Evolutionary conservation across 2,113 vertebrate species (phyloP).

Genomic region (Campylomormyrus numenius): DNA sequence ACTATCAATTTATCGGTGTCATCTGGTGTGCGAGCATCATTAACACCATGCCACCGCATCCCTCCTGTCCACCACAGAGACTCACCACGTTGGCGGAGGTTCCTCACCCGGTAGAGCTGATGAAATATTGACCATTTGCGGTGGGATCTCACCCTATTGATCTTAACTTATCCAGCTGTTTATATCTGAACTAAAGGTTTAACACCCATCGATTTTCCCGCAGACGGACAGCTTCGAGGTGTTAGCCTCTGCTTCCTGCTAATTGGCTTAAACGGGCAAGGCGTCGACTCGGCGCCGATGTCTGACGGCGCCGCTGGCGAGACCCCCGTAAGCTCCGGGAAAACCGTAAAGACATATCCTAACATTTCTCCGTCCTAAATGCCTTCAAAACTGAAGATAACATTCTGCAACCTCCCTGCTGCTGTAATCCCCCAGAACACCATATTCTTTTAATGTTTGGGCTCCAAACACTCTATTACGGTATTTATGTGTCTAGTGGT

Average conservation of each 20-base stretch:
- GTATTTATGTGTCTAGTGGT: neutral
- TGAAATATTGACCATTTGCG: slow-evolving; percentile 68
- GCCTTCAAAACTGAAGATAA: neutral
- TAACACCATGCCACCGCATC: slow-evolving; percentile 32
- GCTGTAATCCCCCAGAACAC: neutral
- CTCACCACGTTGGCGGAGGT: slow-evolving; percentile 17
- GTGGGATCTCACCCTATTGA: slow-evolving; percentile 61
- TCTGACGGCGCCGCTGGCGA: neutral
- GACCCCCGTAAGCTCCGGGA: neutral
- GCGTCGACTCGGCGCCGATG: neutral
- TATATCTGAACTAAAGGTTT: slow-evolving; percentile 71
- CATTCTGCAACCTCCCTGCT: neutral
- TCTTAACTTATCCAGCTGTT: slow-evolving; percentile 70
- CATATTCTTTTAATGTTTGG: neutral
- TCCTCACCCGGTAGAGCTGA: slow-evolving; percentile 39
- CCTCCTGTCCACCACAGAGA: slow-evolving; percentile 42
- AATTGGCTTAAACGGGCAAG: slow-evolving; percentile 56
- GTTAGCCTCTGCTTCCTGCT: slow-evolving; percentile 54
- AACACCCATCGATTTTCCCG: slow-evolving; percentile 63
- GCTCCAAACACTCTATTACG: neutral
- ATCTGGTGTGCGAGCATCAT: slow-evolving; percentile 40
- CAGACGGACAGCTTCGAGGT: slow-evolving; percentile 54
- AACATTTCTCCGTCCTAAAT: neutral
- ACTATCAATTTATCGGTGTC: slow-evolving; percentile 54
- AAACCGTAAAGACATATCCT: neutral